A percentile compares a stretch with the other conserved stretches of the same genome.
phyloP scores from a whole-genome alignment of 2,797 vertebrate genomes.

The Enteromius argenteus region DNA sequence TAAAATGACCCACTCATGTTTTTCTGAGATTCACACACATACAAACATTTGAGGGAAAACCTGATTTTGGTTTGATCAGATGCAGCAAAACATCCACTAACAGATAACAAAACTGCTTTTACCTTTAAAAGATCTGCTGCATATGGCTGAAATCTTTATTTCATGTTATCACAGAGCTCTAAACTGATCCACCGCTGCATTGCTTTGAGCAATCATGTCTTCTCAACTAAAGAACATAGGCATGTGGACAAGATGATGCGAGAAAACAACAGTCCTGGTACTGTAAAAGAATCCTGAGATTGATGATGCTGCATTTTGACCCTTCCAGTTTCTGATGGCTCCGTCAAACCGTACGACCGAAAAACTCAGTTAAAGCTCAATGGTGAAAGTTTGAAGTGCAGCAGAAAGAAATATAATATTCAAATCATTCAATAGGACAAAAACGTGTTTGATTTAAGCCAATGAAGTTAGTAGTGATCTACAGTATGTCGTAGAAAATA shows the following conservation, averaged over 20 bases:
- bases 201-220: constrained; percentile 13
- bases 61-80: constrained; percentile 1
- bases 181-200: constrained; percentile 39
- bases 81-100: background rate
- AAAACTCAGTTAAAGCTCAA: constrained; percentile 43
- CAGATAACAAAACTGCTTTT: constrained; percentile 36
- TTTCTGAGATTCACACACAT: constrained; percentile 34
- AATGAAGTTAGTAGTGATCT: constrained; percentile 68
- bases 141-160: constrained; percentile 43
- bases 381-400: constrained; percentile 42
- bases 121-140: constrained; percentile 17
- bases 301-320: constrained; percentile 36
- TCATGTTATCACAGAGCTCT: constrained; percentile 30
- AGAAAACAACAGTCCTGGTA: constrained; percentile 42
- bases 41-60: background rate
- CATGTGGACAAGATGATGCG: constrained; percentile 10
- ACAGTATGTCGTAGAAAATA: constrained; percentile 66
- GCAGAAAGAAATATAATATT: constrained; percentile 5
- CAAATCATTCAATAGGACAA: constrained; percentile 22
- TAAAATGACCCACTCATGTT: constrained; percentile 11
- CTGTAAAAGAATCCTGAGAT: constrained; percentile 63
- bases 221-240: constrained; percentile 26
- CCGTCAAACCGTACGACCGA: constrained; percentile 16
- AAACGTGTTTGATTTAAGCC: constrained; percentile 61
- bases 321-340: constrained; percentile 48